These are phyloP conservation scores for Dolichotis patagonum DNA, from an alignment of 2,113 vertebrate genomes.

Conservation along the genomic window DNA sequence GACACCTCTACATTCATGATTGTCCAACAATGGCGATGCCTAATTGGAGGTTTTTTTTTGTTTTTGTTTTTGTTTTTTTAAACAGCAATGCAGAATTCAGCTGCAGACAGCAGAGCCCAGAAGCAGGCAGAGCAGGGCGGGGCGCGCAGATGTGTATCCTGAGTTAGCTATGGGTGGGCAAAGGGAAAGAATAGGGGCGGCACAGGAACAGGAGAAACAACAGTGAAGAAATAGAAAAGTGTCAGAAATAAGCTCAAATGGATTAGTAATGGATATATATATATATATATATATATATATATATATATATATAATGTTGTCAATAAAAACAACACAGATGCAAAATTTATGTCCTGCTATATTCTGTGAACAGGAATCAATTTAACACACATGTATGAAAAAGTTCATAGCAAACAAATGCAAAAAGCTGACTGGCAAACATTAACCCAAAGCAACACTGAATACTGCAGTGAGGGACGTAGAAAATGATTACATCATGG, in stretches of 20 bases:
- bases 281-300: no score
- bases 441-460: neutral
- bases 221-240: neutral
- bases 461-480: neutral
- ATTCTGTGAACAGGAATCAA: neutral
- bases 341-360: neutral
- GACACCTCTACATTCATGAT: neutral
- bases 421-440: neutral
- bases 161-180: neutral
- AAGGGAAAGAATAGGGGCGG: neutral
- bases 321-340: neutral
- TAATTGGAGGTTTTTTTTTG: no score
- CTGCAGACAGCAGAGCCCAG: neutral
- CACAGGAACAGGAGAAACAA: neutral
- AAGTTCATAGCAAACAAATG: neutral
- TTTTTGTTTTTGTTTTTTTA: no score
- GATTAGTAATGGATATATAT: no score
- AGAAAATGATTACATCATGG: neutral
- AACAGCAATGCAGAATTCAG: neutral
- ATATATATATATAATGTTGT: neutral
- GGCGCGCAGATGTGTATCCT: neutral
- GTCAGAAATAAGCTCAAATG: neutral
- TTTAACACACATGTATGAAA: neutral
- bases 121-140: neutral
- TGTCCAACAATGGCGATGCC: neutral